Percentiles rank a stretch among this genome's conserved stretches.
phyloP scores from a whole-genome alignment of 2,113 vertebrate genomes.

The Ciconia stormi region DNA sequence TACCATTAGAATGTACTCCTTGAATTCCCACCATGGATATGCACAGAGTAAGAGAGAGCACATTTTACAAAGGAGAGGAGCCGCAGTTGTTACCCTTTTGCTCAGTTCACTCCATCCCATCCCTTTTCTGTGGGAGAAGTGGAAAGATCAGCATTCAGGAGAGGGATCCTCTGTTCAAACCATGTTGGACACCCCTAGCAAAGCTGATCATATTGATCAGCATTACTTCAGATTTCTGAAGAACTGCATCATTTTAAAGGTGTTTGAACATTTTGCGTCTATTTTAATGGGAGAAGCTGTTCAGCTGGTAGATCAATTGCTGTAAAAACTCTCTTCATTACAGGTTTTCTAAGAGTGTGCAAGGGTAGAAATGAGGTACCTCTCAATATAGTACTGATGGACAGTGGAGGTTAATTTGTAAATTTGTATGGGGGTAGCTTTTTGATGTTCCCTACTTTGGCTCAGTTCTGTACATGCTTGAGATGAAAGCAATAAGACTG shows the following conservation, averaged over 20 bases:
- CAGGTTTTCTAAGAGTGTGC: background rate
- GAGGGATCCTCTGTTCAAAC: background rate
- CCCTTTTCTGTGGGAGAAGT: background rate
- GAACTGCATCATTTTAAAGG: background rate
- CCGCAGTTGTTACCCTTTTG: rapidly evolving
- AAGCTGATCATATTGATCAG: background rate
- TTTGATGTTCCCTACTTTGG: background rate
- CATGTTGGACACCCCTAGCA: background rate
- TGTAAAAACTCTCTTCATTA: background rate
- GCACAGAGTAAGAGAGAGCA: background rate
- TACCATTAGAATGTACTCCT: background rate
- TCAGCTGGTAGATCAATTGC: background rate
- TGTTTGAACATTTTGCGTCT: background rate
- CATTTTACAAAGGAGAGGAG: background rate
- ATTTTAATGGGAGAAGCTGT: background rate
- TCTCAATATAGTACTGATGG: background rate
- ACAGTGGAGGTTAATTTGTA: background rate
- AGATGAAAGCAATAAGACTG: background rate
- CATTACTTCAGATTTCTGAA: background rate
- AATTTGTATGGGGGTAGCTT: background rate
- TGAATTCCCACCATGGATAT: background rate
- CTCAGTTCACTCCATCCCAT: background rate
- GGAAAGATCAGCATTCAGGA: background rate
- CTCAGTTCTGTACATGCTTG: background rate
- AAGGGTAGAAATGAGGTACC: background rate